Evolutionary conservation across 2,888 invertebrate species (phyloP).

Genomic region (Oxytorus armatus): DNA sequence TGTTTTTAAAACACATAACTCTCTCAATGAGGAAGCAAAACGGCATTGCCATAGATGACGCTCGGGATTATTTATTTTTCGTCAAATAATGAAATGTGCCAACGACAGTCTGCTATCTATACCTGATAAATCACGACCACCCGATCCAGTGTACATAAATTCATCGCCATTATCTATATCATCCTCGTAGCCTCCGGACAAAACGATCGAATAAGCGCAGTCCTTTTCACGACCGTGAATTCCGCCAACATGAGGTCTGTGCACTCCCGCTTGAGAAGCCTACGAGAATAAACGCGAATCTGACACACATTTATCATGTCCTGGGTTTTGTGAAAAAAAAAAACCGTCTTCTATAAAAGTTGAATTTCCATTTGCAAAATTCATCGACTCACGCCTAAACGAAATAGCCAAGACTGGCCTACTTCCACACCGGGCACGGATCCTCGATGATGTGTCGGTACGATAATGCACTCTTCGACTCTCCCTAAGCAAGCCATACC

Average conservation of each 20-base stretch:
- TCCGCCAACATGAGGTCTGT: conserved; percentile 93
- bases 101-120: too few species aligned
- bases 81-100: not conserved
- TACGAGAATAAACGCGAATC: conserved; percentile 85
- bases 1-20: too few species aligned
- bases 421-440: conserved; percentile 94
- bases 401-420: conserved; percentile 92
- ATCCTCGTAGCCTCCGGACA: conserved; percentile 93
- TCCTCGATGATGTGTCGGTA: conserved; percentile 91
- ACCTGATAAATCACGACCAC: conserved; percentile 92
- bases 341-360: not conserved
- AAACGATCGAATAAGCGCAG: conserved; percentile 92
- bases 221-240: conserved; percentile 92
- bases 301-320: not conserved
- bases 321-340: not conserved
- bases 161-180: conserved; percentile 92
- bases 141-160: conserved; percentile 94
- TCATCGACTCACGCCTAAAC: conserved; percentile 86
- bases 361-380: conserved; percentile 87
- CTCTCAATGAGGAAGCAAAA: too few species aligned
- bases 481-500: conserved; percentile 94
- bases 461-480: conserved; percentile 88
- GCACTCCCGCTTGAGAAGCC: conserved; percentile 92
- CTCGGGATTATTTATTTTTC: not conserved
- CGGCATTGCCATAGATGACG: too few species aligned